A percentile compares a stretch with the other conserved stretches of the same genome.
Conservation (phyloP, 2,888 invertebrate genomes). For the Agrilus biguttatus region DNA sequence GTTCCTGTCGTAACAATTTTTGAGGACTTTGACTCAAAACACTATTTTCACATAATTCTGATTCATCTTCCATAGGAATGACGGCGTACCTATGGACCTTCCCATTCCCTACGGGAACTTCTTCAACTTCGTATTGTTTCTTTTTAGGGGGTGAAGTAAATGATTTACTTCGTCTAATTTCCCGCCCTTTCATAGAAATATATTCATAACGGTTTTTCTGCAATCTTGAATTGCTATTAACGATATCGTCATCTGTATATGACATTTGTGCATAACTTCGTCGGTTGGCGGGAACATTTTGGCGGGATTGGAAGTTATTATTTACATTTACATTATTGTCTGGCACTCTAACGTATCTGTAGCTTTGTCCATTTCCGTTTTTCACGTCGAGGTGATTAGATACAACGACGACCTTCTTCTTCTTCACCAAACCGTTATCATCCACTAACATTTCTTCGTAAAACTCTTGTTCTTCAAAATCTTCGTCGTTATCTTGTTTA, state of each 20-base stretch:
- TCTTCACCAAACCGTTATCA: slow-evolving; percentile 23
- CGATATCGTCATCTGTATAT: slow-evolving; percentile 18
- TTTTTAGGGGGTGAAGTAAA: slow-evolving; percentile 6
- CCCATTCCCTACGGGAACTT: slow-evolving; percentile 42
- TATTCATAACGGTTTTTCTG: slow-evolving; percentile 37
- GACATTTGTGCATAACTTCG: slow-evolving; percentile 28
- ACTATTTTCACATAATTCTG: slow-evolving; percentile 14
- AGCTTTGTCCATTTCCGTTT: slow-evolving; percentile 11
- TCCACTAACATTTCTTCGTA: slow-evolving; percentile 31
- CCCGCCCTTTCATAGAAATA: slow-evolving; percentile 34
- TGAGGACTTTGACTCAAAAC: too few relatives aligned
- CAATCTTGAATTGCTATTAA: slow-evolving; percentile 28
- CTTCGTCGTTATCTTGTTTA: slow-evolving; percentile 11
- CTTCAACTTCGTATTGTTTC: slow-evolving; percentile 28
- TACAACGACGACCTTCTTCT: slow-evolving; percentile 27
- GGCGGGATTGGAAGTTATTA: slow-evolving; percentile 35
- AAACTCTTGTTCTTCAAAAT: slow-evolving; percentile 28
- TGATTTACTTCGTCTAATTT: slow-evolving; percentile 5
- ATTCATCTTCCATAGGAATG: slow-evolving; percentile 49
- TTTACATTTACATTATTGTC: background rate
- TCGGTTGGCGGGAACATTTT: slow-evolving; percentile 27
- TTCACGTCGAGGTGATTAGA: slow-evolving; percentile 28
- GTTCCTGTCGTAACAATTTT: too few relatives aligned
- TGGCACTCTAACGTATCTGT: slow-evolving; percentile 3
- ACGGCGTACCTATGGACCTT: slow-evolving; percentile 45